Base-by-base conservation (phyloP, 1,140 invertebrate genomes). In the Drosophila orosa region DNA sequence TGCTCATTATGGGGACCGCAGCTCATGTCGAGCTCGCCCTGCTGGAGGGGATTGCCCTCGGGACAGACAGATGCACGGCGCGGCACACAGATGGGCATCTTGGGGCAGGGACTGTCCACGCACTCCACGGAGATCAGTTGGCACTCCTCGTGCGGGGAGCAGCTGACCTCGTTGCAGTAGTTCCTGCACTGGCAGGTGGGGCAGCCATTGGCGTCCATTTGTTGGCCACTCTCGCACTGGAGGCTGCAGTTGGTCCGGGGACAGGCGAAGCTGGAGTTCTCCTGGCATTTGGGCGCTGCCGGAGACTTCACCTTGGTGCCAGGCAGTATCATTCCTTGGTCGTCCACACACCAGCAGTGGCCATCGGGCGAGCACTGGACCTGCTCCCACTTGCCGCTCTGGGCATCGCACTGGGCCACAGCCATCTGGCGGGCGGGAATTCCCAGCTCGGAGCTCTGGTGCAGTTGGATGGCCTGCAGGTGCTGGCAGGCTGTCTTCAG, bases 321-420 rank as follows among this genome's bases (percentile, higher is more conserved):
- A 6, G 95, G 93, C n/a, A 96, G 92, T 92, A 97, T 97, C 45
- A 96, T 95, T 0, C 97, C 97, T 77, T 95, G 94, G 35, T 94
- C 93, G 78, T 98, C 97, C 0, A 98, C 97, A 92, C 97, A 98
- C 97, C 97, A 98, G 90, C 97, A 98, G 74, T 95, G 94, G 8
- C 95, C 95, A 31, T 94, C 94, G 7, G 94, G 94, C 0, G 94
- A 93, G 89, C 97, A 98, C 80, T 98, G 97, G 6, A 97, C 95
- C 3, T 94, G 91, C 55, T 95, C 94, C 92, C 96, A 98, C 19
- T 94, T 94, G 6, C 97, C 97, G 50, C 96, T 95, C 1, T 93
- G 91, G 61, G 95, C 94, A 9, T 92, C 79, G 92, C 97, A 98
- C 33, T 95, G 93, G 0, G 97, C 97, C 31, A 97, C 95, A 81